Conservation (phyloP, 35 echinoderm and acorn worm genomes). For the Ophiothrix spiculata region DNA sequence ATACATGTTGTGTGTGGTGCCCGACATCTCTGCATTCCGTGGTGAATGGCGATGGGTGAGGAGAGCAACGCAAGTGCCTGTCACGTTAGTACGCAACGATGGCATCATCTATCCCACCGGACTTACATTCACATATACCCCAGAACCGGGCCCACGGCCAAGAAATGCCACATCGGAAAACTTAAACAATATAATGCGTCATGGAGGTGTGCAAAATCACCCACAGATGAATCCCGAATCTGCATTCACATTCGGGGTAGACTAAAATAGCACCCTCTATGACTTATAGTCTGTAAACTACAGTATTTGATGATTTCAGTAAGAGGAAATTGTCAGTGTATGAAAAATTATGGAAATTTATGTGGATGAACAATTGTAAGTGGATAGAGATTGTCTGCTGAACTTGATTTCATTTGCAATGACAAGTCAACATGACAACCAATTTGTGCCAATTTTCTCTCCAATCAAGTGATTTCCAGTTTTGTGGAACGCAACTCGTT, state of each 20-base stretch:
- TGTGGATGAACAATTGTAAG: too few species aligned
- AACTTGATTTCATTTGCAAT: too few species aligned
- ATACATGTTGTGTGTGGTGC: constrained; percentile 93
- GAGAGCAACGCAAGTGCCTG: constrained; percentile 85
- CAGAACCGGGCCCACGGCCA: constrained; percentile 67
- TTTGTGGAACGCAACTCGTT: too few species aligned
- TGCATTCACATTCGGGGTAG: not conserved
- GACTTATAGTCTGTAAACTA: not conserved
- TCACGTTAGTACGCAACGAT: constrained; percentile 83
- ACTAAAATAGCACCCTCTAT: not conserved
- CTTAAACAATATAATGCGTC: not conserved
- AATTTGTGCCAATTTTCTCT: too few species aligned
- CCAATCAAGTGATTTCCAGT: too few species aligned
- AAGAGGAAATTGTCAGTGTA: too few species aligned
- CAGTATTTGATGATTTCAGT: constrained; percentile 10
- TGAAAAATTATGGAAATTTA: too few species aligned
- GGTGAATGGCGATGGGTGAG: constrained; percentile 76
- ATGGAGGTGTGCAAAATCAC: not conserved
- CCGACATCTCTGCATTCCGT: constrained; percentile 92
- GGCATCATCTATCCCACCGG: constrained; percentile 98
- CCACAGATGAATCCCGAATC: not conserved
- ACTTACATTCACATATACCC: constrained; percentile 93
- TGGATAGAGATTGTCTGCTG: too few species aligned
- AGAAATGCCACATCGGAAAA: constrained; percentile 22
- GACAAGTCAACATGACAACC: too few species aligned